A percentile compares a stretch with the other conserved stretches of the same genome.
These are phyloP conservation scores for Gracilinanus agilis DNA, from an alignment of 2,113 vertebrate species.

Conservation along the genomic window DNA sequence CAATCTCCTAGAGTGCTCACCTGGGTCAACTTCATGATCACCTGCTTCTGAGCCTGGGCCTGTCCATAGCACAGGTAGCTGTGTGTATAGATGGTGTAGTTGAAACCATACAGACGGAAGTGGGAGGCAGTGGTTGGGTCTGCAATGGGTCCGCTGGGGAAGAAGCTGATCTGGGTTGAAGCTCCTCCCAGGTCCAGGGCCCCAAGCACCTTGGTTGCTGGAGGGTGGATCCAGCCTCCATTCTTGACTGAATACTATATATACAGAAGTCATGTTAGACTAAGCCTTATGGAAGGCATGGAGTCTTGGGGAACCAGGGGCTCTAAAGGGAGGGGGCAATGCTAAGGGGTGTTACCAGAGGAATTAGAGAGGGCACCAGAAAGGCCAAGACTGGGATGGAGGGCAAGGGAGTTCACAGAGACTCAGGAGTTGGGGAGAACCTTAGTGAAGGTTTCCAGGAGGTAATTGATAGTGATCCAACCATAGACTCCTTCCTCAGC, in stretches of 20 bases:
- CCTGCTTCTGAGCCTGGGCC: conserved; percentile 81
- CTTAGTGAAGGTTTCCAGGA: conserved; percentile 91
- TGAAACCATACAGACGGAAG: conserved; percentile 83
- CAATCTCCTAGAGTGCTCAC: conserved; percentile 54
- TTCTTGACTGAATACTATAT: conserved; percentile 83
- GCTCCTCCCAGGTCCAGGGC: conserved; percentile 61
- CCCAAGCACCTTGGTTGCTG: conserved; percentile 70
- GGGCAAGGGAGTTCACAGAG: neutral
- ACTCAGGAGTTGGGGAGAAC: conserved; percentile 76
- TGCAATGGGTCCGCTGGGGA: conserved; percentile 71
- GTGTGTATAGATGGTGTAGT: conserved; percentile 85
- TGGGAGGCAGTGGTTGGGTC: conserved; percentile 69
- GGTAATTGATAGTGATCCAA: conserved; percentile 94
- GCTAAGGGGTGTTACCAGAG: neutral
- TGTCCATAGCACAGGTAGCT: conserved; percentile 88
- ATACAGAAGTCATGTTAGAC: conserved; percentile 1
- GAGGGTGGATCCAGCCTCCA: conserved; percentile 83
- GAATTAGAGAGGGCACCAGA: neutral
- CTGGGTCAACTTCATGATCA: conserved; percentile 79
- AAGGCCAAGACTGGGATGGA: neutral
- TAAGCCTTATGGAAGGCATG: neutral
- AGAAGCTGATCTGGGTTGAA: conserved; percentile 88
- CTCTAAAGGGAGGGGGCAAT: neutral
- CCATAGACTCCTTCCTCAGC: conserved; percentile 90
- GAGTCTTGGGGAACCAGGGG: neutral